phyloP scores from a whole-genome alignment of 92 coral and sea anemone species.

The Phenganax stokvisi region DNA sequence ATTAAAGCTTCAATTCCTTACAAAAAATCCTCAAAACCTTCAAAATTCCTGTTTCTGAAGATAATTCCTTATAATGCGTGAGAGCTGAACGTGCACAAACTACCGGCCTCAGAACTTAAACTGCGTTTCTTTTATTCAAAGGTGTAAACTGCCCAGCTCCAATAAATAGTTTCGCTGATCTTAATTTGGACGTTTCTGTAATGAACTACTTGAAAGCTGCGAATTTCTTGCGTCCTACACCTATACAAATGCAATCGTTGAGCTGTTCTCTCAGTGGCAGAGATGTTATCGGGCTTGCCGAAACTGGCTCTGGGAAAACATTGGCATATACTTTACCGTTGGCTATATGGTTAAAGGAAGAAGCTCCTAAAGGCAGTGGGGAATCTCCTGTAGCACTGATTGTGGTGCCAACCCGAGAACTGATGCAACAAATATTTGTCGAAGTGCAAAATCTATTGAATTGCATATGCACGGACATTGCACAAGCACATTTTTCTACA shows the following conservation, averaged over 20 bases:
- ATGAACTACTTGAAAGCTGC: conserved; percentile 54
- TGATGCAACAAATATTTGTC: conserved; percentile 77
- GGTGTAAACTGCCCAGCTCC: conserved; percentile 72
- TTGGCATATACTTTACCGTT: conserved; percentile 83
- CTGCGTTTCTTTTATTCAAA: not conserved
- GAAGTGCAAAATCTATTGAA: conserved; percentile 53
- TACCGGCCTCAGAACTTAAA: not conserved
- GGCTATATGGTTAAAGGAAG: conserved; percentile 66
- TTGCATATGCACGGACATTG: conserved; percentile 23
- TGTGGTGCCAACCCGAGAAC: conserved; percentile 89
- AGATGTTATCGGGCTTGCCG: conserved; percentile 95
- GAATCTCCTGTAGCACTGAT: conserved; percentile 72
- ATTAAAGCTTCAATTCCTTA: too few relatives aligned
- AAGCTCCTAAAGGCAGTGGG: conserved; percentile 64
- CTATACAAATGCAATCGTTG: conserved; percentile 90
- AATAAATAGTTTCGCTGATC: conserved; percentile 61
- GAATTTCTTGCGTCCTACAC: conserved; percentile 62
- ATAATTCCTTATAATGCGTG: too few relatives aligned
- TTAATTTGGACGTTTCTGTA: conserved; percentile 59
- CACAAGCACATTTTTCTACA: not conserved
- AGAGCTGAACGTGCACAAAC: too few relatives aligned
- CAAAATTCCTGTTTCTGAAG: too few relatives aligned
- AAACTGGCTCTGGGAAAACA: conserved; percentile 96
- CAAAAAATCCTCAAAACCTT: too few relatives aligned
- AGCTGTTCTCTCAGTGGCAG: conserved; percentile 97